phyloP scores from a whole-genome alignment of 2,797 vertebrate genomes.

The Anas capensis region DNA sequence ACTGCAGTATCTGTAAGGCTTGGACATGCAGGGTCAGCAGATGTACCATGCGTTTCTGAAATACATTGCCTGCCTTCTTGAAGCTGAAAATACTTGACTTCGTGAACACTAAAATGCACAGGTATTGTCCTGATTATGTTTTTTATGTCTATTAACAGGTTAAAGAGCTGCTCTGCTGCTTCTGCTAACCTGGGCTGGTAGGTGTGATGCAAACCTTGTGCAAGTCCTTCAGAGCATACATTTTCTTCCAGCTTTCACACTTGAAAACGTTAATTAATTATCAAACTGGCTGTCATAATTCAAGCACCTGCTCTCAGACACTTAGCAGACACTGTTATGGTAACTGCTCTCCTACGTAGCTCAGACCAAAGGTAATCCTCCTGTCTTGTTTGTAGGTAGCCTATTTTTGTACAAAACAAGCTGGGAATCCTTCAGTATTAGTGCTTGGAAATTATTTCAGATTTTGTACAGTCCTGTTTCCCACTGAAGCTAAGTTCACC shows the following conservation, averaged over 20 bases:
- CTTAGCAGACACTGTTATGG: neutral
- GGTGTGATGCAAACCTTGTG: accelerated
- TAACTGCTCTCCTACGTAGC: neutral
- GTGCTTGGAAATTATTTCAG: neutral
- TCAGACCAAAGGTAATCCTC: neutral
- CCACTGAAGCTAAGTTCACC: neutral
- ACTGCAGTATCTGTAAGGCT: neutral
- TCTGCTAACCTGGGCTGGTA: neutral
- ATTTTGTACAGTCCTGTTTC: neutral
- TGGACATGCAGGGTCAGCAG: neutral
- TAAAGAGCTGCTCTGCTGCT: neutral
- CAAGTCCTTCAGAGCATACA: neutral
- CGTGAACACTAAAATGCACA: neutral
- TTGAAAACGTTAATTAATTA: constrained; percentile 10
- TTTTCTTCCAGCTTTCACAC: neutral
- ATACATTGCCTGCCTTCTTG: neutral
- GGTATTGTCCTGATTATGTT: neutral
- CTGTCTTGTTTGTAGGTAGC: neutral
- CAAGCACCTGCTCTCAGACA: neutral
- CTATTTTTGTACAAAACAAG: neutral
- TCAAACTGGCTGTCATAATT: neutral
- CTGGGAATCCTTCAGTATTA: neutral
- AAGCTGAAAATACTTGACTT: neutral
- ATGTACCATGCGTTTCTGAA: neutral
- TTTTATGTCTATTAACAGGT: neutral